These are phyloP conservation scores for Chrysogorgia sp. DNA, from an alignment of 92 coral and sea anemone genomes.

Conservation along the genomic window DNA sequence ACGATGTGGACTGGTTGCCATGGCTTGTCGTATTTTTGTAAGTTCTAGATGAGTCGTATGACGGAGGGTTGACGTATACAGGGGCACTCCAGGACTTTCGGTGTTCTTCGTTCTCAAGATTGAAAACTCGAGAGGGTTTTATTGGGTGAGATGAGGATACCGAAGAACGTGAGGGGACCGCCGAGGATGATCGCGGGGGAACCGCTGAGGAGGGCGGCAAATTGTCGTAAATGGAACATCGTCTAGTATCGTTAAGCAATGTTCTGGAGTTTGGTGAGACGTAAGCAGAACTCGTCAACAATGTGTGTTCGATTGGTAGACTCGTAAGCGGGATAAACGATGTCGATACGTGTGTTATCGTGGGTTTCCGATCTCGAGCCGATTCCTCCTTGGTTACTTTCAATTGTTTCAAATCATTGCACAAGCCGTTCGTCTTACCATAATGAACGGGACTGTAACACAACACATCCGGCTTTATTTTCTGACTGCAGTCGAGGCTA, in stretches of 20 bases:
- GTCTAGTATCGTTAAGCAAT: conserved; percentile 8
- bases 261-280: conserved; percentile 38
- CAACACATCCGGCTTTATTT: conserved; percentile 84
- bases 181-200: conserved; percentile 4
- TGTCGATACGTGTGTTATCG: conserved; percentile 45
- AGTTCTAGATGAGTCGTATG: conserved; percentile 14
- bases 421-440: conserved; percentile 54
- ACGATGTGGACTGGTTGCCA: conserved; percentile 10
- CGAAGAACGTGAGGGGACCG: background rate
- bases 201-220: conserved; percentile 8
- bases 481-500: conserved; percentile 72
- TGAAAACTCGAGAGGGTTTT: background rate
- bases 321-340: conserved; percentile 33
- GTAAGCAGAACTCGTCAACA: conserved; percentile 22
- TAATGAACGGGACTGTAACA: conserved; percentile 94
- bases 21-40: background rate
- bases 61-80: conserved; percentile 22
- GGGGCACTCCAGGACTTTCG: conserved; percentile 19
- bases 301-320: conserved; percentile 30
- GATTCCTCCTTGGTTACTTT: background rate
- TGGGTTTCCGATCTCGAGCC: conserved; percentile 17
- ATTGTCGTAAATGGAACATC: conserved; percentile 39
- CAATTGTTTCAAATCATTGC: conserved; percentile 22
- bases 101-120: background rate
- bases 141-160: conserved; percentile 9